Evolutionary conservation across 2,888 invertebrate species (phyloP), one percentile per base, ranked within the genome.

Genomic region (Mythimna vitellina): DNA sequence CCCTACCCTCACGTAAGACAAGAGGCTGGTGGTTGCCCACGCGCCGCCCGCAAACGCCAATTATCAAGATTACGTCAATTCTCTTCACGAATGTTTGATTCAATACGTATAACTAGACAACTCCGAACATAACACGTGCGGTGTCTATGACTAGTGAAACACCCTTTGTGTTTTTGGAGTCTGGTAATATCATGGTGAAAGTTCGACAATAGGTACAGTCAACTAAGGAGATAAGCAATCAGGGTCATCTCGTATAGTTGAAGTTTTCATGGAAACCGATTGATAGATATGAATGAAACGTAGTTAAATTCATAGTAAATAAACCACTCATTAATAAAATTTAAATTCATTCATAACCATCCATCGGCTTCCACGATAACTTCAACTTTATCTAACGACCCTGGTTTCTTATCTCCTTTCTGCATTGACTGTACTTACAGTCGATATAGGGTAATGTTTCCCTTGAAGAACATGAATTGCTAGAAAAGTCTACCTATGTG

Each of bases 61-160:
- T 92, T 91, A 92, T 89, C 86, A 90, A 91, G 91, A 92, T 92
- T 90, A 91, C 87, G 88, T 89, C 89, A 89, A 89, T 89, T 88
- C 79, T 83, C 75, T 76, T 87, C 78, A 80, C 70, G 79, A 79
- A 78, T 78, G 80, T 81, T 84, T 78, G 78, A 70, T 70, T 84
- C 81, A 73, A 84, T 81, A 84, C 57, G 76, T 88, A 83, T 90
- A 87, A 85, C 81, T 64, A 46, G 42, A 86, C 87, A 35, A 79
- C 83, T 78, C 57, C 73, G 81, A 76, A 62, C 61, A 53, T 51
- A 78, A 70, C 83, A 42, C 80, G 9, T 53, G 25, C 12, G 25
- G 14, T 58, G 12, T 25, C 49, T 22, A 3, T 25, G 2, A 9
- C 1, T 42, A 10, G 12, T 9, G 22, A 22, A 20, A 35, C 20